Conservation (phyloP, 1,140 invertebrate species). For the Caenorhabditis tropicalis region DNA sequence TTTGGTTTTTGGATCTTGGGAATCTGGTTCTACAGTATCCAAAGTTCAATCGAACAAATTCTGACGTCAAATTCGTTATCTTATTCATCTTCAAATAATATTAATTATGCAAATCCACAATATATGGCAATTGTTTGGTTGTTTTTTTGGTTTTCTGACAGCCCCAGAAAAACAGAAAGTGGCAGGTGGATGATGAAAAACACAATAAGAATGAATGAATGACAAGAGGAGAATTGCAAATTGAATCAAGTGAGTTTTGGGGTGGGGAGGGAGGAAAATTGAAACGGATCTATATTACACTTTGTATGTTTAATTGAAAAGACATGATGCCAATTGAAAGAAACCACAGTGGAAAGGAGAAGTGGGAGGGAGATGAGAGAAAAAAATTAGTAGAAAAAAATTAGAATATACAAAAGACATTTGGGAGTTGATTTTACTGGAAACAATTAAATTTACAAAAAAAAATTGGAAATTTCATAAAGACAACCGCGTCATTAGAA, state of each 20-base stretch:
- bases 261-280: not conserved
- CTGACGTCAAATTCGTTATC: not conserved
- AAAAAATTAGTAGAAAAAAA: not conserved
- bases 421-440: conserved; percentile 4
- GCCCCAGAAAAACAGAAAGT: not conserved
- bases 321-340: conserved; percentile 31
- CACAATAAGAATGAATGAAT: not conserved
- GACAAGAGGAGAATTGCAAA: not conserved
- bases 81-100: conserved; percentile 45
- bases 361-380: not conserved
- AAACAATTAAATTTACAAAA: not conserved
- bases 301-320: not conserved
- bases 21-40: not conserved
- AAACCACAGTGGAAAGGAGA: conserved; percentile 39
- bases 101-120: conserved; percentile 44
- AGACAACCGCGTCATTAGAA: conserved; percentile 30
- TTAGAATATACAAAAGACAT: conserved; percentile 26
- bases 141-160: not conserved
- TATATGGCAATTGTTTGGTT: conserved; percentile 18
- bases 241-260: not conserved
- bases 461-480: not conserved
- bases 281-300: not conserved
- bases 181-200: conserved; percentile 10
- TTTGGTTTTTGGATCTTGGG: not conserved
- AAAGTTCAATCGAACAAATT: not conserved